Evolutionary conservation across 1,140 invertebrate species (phyloP).

Genomic region (Drosophila lowei): DNA sequence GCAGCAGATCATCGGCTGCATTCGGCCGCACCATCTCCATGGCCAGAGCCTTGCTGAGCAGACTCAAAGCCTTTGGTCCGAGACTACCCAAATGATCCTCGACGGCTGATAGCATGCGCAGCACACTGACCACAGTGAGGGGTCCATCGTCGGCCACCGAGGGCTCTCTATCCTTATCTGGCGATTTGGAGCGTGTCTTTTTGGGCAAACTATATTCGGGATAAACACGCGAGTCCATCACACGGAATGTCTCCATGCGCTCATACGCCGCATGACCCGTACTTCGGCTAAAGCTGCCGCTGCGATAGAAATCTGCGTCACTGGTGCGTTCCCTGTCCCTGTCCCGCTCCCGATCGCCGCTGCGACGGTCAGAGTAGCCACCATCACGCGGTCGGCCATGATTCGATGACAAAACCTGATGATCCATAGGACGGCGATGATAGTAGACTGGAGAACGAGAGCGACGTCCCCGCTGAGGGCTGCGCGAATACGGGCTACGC

Average conservation of each 20-base stretch:
- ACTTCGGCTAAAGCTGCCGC: conserved; percentile 24
- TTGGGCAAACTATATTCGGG: conserved; percentile 54
- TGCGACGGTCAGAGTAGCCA: conserved; percentile 4
- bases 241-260: conserved; percentile 50
- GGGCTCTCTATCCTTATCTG: conserved; percentile 35
- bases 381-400: conserved; percentile 10
- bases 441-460: conserved; percentile 28
- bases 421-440: conserved; percentile 6
- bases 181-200: conserved; percentile 41
- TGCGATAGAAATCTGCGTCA: conserved; percentile 28
- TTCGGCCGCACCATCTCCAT: conserved; percentile 88
- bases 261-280: conserved; percentile 35
- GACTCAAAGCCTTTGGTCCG: conserved; percentile 89
- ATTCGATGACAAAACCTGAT: conserved; percentile 1
- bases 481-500: conserved; percentile 17
- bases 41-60: conserved; percentile 89
- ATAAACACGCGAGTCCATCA: conserved; percentile 59
- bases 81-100: conserved; percentile 91
- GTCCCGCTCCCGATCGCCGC: conserved; percentile 3
- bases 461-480: conserved; percentile 5
- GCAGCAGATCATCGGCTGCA: conserved; percentile 89
- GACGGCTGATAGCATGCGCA: conserved; percentile 89
- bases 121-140: conserved; percentile 87
- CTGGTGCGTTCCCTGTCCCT: conserved; percentile 32
- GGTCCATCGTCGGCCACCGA: conserved; percentile 69